Evolutionary conservation across 2,888 invertebrate genomes (phyloP).

Genomic region (Amphipyra berbera): DNA sequence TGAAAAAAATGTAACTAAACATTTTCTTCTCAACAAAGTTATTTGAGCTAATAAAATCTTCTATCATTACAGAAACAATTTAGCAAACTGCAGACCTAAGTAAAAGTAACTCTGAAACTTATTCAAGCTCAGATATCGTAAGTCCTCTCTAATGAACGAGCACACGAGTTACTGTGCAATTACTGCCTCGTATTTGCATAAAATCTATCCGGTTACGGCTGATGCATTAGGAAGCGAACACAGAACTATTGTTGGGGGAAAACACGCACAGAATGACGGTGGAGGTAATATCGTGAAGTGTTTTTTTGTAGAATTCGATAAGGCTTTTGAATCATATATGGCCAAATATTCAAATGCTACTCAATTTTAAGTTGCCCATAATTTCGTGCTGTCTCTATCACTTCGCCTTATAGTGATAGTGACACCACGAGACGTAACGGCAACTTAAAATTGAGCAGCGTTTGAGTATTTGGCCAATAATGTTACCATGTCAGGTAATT

Average conservation of each 20-base stretch:
- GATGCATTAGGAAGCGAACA: slow-evolving; percentile 61
- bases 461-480: no score
- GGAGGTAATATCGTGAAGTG: not conserved
- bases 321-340: not conserved
- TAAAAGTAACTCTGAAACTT: slow-evolving; percentile 55
- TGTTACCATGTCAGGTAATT: no score
- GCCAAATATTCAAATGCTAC: no score
- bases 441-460: no score
- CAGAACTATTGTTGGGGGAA: slow-evolving; percentile 56
- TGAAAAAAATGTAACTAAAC: no score
- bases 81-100: slow-evolving; percentile 40
- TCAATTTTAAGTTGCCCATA: no score
- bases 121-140: slow-evolving; percentile 61
- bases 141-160: slow-evolving; percentile 73
- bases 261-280: slow-evolving; percentile 11
- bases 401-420: no score
- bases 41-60: slow-evolving; percentile 38
- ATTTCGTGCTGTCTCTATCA: no score
- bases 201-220: slow-evolving; percentile 65
- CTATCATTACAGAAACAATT: slow-evolving; percentile 44
- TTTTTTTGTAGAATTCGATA: not conserved
- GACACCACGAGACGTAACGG: no score
- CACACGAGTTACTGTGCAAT: slow-evolving; percentile 75
- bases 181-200: slow-evolving; percentile 74
- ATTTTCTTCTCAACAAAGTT: slow-evolving; percentile 7